Percentiles rank a stretch among this genome's conserved stretches.
phyloP scores from a whole-genome alignment of 2,888 invertebrate genomes.

The Microctonus aethiopoides region DNA sequence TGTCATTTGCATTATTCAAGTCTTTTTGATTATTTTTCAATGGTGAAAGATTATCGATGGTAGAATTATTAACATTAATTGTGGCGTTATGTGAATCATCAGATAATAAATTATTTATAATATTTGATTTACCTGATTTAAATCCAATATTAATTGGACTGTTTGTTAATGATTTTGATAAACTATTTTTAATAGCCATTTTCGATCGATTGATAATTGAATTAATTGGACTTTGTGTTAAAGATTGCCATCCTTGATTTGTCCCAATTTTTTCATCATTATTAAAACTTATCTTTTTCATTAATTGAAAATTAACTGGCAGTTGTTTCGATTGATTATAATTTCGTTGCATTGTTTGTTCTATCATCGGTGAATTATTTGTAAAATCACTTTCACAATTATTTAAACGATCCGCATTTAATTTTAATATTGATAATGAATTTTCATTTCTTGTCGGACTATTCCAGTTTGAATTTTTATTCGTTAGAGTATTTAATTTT shows the following conservation, averaged over 20 bases:
- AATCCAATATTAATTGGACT: conserved; percentile 56
- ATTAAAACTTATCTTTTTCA: conserved; percentile 32
- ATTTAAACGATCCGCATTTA: conserved; percentile 30
- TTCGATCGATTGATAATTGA: conserved; percentile 55
- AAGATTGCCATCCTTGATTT: conserved; percentile 51
- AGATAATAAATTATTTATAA: not conserved
- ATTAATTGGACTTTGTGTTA: conserved; percentile 55
- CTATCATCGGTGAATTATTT: conserved; percentile 36
- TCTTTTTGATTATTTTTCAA: conserved; percentile 21
- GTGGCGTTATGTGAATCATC: not conserved
- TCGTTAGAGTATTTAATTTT: conserved; percentile 74
- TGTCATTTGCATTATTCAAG: not conserved
- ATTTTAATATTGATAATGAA: conserved; percentile 23
- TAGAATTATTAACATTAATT: not conserved
- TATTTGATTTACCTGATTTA: conserved; percentile 45
- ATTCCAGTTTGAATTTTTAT: conserved; percentile 40
- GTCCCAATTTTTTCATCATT: conserved; percentile 12
- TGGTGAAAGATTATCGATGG: not conserved
- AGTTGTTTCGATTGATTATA: conserved; percentile 42
- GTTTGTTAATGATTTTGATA: conserved; percentile 56
- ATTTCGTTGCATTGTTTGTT: conserved; percentile 16
- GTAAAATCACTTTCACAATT: conserved; percentile 27
- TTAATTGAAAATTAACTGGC: conserved; percentile 36
- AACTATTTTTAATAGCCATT: conserved; percentile 49
- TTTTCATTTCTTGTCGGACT: conserved; percentile 2